Percentiles rank a stretch among this genome's conserved stretches.
Evolutionary conservation across 2,888 invertebrate genomes (phyloP).

Genomic region (Philaethria dido): DNA sequence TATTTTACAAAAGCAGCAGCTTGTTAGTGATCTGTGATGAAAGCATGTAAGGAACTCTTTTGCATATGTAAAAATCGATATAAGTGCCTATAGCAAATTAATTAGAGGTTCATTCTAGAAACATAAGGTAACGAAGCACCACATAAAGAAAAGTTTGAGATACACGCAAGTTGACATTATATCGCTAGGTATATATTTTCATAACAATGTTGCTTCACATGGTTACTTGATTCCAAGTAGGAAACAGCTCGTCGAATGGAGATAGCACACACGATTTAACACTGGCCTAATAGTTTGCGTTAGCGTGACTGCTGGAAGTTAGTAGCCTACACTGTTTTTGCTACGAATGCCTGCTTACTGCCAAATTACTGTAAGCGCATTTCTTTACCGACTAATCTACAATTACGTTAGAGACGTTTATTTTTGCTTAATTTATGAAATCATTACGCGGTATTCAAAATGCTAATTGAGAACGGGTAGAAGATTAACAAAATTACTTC

Average conservation of each 20-base stretch:
- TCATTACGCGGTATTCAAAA: constrained; percentile 21
- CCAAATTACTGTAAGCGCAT: constrained; percentile 56
- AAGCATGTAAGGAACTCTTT: constrained; percentile 8
- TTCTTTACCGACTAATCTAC: constrained; percentile 41
- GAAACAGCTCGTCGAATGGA: constrained; percentile 54
- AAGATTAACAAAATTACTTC: constrained; percentile 26
- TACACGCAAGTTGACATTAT: constrained; percentile 25
- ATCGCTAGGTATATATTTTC: constrained; percentile 18
- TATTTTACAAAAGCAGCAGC: constrained; percentile 34
- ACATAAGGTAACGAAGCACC: not conserved
- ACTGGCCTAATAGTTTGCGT: constrained; percentile 58
- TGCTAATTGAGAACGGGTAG: constrained; percentile 20
- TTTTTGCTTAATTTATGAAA: constrained; percentile 27
- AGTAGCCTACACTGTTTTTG: constrained; percentile 56
- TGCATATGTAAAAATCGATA: not conserved
- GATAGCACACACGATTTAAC: constrained; percentile 75
- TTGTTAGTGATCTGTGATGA: constrained; percentile 30
- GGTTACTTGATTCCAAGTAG: constrained; percentile 27
- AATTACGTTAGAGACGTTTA: constrained; percentile 17
- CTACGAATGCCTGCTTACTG: constrained; percentile 64
- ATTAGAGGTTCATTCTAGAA: not conserved
- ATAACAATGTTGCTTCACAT: constrained; percentile 30
- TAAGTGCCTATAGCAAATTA: not conserved
- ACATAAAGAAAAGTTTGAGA: not conserved
- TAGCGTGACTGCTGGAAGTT: constrained; percentile 75